Percentiles rank a stretch among this genome's conserved stretches.
Conservation (phyloP, 1,140 invertebrate genomes). For the Dreissena polymorpha region DNA sequence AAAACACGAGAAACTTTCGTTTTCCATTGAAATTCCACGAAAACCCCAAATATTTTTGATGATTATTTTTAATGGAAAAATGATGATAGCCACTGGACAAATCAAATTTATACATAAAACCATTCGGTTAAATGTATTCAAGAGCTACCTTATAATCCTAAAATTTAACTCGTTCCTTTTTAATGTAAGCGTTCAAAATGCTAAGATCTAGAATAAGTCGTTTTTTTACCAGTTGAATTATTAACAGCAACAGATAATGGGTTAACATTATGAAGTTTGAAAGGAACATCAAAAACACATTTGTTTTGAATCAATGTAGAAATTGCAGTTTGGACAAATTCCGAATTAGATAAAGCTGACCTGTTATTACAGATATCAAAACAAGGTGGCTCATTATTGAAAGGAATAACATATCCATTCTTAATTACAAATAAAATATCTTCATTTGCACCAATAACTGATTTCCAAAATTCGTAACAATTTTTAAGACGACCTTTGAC, state of each 20-base stretch:
- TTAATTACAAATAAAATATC: constrained; percentile 5
- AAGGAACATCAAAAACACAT: constrained; percentile 3
- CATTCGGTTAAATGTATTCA: not conserved
- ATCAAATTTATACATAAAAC: constrained; percentile 34
- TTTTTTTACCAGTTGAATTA: constrained; percentile 32
- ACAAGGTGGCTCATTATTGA: constrained; percentile 3
- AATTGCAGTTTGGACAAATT: constrained; percentile 21
- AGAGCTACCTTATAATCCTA: no score
- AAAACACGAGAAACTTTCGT: constrained; percentile 29
- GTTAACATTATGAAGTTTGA: constrained; percentile 30
- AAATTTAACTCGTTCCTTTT: constrained; percentile 14
- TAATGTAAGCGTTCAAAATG: not conserved
- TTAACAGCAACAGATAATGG: constrained; percentile 18
- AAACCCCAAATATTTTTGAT: constrained; percentile 47
- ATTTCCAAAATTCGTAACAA: constrained; percentile 25
- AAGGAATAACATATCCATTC: constrained; percentile 22
- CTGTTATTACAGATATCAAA: constrained; percentile 17
- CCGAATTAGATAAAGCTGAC: constrained; percentile 6
- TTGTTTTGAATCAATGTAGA: no score
- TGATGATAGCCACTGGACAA: constrained; percentile 31
- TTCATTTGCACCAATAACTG: not conserved
- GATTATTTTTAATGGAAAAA: constrained; percentile 13
- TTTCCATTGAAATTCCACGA: constrained; percentile 16
- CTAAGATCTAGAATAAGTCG: constrained; percentile 37
- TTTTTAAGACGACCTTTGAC: no score